phyloP scores from a whole-genome alignment of 2,113 vertebrate species.

The Falco punctatus region DNA sequence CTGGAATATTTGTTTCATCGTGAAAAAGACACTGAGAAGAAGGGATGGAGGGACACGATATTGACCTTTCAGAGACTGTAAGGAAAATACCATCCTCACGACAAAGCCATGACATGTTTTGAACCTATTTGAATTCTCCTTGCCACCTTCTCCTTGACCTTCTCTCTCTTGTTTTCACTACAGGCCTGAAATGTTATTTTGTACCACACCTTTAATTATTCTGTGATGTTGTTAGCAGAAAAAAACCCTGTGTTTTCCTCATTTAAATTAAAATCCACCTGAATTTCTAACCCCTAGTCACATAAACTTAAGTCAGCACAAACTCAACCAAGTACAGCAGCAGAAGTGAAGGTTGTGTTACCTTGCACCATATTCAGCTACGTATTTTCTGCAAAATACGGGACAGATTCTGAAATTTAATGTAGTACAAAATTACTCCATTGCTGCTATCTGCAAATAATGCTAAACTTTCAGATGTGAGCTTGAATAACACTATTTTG shows the following conservation, averaged over 20 bases:
- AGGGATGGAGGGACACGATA: neutral
- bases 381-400: neutral
- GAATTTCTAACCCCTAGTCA: neutral
- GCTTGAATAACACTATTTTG: neutral
- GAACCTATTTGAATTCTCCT: neutral
- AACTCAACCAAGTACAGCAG: neutral
- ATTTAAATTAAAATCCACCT: neutral
- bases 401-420: neutral
- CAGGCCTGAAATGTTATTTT: neutral
- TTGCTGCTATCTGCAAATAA: neutral
- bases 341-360: neutral
- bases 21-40: neutral
- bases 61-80: neutral
- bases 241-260: rapidly evolving
- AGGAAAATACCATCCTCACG: neutral
- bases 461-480: neutral
- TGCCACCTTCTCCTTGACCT: neutral
- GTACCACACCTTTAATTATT: neutral
- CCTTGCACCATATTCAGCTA: neutral
- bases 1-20: neutral
- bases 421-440: rapidly evolving
- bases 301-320: neutral
- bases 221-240: neutral
- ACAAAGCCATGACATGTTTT: neutral
- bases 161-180: neutral